Evolutionary conservation across 2,113 vertebrate genomes (phyloP), one percentile per base, ranked within the genome.

Genomic region (Merops nubicus): DNA sequence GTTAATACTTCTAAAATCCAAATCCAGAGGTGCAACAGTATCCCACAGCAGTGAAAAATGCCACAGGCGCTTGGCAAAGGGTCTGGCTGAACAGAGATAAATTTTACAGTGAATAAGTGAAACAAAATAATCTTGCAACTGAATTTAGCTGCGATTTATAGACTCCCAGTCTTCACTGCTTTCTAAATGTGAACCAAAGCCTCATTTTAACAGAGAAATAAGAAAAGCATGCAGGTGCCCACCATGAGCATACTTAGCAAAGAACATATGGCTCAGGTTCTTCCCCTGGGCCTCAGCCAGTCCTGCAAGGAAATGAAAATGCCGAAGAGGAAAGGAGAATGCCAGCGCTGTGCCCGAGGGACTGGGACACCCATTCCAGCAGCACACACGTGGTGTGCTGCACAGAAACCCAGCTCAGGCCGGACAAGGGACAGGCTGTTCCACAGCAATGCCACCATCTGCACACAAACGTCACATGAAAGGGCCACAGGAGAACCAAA

Each of bases 251-350:
- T 1, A 11, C 15, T 48, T 8, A 3, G n/a, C 5, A 33, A n/a
- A 11, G 31, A 5, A 0, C 2, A 2, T 42, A 68, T 25, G 33
- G 45, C 20, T 62, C 1, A 3, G 11, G 13, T 8, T 57, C 25
- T 68, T 51, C 68, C 67, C 34, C 22, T 8, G 40, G 47, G 36
- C 38, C 51, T 36, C 36, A 40, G 56, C 5, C 54, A 28, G 65
- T 2, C 5, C 4, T 0, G 43, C 2, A 29, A 15, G 56, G 5
- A 62, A 45, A 68, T 0, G 11, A 42, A 17, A 6, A 40, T 59
- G 17, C 54, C 54, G 8, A 68, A 81, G 79, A 4, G 22, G 56
- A 26, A 53, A 33, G 72, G 31, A 23, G 34, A 40, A 45, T 2
- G 1, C 33, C 53, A 3, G 47, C 0, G 9, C 42, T 25, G 26